phyloP scores from a whole-genome alignment of 2,113 vertebrate genomes.

The Nycticryphes semicollaris region DNA sequence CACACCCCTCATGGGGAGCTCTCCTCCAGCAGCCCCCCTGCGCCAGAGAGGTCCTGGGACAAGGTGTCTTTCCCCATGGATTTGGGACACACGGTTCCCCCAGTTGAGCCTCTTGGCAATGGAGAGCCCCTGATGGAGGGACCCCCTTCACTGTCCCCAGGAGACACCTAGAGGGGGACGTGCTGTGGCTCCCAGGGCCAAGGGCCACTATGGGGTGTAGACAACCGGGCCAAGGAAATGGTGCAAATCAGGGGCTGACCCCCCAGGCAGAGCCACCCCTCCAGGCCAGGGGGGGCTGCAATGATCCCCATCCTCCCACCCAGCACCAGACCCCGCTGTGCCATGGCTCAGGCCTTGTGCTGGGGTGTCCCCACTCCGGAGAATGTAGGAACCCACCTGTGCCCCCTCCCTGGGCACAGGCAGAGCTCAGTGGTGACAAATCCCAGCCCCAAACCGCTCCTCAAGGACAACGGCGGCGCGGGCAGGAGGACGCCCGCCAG shows the following conservation, averaged over 20 bases:
- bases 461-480: background rate
- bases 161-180: fast-evolving
- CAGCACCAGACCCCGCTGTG: fast-evolving
- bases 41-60: too few relatives aligned
- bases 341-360: fast-evolving
- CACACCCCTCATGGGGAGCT: fast-evolving
- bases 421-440: background rate
- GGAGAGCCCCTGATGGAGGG: background rate
- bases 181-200: fast-evolving
- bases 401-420: background rate
- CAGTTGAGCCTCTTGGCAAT: fast-evolving
- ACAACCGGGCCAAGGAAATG: background rate
- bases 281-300: background rate
- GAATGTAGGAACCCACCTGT: fast-evolving
- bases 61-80: background rate
- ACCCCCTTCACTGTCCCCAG: background rate
- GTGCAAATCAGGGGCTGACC: background rate
- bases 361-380: fast-evolving
- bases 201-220: too few relatives aligned
- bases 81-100: fast-evolving
- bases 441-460: background rate
- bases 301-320: background rate
- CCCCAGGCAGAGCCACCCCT: fast-evolving
- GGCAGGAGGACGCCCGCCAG: fast-evolving
- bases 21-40: background rate